Percentiles rank a stretch among this genome's conserved stretches.
Conservation (phyloP, 2,113 vertebrate species). For the Apodemus sylvaticus region DNA sequence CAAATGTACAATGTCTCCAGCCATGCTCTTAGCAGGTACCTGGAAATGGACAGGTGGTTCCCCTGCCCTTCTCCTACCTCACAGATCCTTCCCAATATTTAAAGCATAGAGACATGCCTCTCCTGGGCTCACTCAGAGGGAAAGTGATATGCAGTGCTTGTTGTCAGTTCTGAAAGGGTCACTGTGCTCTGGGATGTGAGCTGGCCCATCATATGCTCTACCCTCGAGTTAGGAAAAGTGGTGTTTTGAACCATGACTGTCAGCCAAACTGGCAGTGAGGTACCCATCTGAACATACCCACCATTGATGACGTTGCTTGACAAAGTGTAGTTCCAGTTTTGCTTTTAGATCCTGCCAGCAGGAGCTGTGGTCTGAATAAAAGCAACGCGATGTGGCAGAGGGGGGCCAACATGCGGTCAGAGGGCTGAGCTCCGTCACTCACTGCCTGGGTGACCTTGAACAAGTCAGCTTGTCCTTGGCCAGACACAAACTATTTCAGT, state of each 20-base stretch:
- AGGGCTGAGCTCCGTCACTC: neutral
- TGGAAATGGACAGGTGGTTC: neutral
- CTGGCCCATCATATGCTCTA: neutral
- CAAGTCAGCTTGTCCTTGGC: neutral
- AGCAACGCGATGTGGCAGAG: neutral
- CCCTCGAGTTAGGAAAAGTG: neutral
- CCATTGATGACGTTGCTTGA: conserved; percentile 37
- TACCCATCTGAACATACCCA: conserved; percentile 47
- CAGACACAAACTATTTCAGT: neutral
- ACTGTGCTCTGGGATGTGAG: neutral
- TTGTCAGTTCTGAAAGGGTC: conserved; percentile 42
- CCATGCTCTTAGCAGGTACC: neutral
- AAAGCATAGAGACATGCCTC: neutral
- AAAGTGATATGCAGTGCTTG: neutral
- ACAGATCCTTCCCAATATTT: neutral
- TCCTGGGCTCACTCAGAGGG: neutral
- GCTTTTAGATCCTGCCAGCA: neutral
- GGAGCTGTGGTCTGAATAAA: neutral
- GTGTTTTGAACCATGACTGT: conserved; percentile 17
- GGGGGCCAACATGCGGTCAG: neutral
- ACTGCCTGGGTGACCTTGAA: conserved; percentile 19
- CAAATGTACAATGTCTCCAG: neutral
- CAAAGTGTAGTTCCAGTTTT: neutral
- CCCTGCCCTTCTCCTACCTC: neutral
- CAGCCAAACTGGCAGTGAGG: neutral